phyloP scores from a whole-genome alignment of 2,113 vertebrate genomes.

The Nothobranchius kuhntae region DNA sequence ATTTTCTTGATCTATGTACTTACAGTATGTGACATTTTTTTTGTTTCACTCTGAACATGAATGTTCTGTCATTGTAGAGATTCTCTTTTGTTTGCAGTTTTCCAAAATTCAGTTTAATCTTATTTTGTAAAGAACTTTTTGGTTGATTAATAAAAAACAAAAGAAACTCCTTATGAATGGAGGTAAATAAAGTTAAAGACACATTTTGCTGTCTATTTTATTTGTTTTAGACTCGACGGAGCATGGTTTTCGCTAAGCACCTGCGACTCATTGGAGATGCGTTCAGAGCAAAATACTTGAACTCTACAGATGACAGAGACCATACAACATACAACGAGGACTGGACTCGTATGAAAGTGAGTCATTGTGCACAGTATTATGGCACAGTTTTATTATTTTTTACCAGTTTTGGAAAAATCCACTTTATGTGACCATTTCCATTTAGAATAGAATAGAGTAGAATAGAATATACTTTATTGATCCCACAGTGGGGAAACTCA shows the following conservation, averaged over 20 bases:
- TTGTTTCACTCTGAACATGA: no score
- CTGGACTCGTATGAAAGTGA: constrained; percentile 92
- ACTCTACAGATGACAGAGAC: constrained; percentile 86
- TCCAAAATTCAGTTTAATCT: no score
- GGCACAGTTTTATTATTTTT: neutral
- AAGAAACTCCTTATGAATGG: no score
- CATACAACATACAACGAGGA: constrained; percentile 85
- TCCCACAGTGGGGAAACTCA: no score
- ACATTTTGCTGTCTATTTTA: neutral
- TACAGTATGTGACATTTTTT: no score
- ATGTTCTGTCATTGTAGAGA: no score
- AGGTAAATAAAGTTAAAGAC: neutral
- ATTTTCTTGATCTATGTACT: neutral
- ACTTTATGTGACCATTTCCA: neutral
- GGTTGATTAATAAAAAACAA: no score
- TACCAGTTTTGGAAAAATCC: neutral
- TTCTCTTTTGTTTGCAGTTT: no score
- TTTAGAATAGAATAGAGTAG: neutral
- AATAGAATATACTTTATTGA: no score
- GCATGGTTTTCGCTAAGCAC: constrained; percentile 96
- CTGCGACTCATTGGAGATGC: constrained; percentile 86
- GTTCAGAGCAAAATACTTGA: constrained; percentile 85
- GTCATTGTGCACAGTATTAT: constrained; percentile 8
- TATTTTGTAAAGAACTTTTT: no score
- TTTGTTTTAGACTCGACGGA: constrained; percentile 86